Evolutionary conservation across 2,888 invertebrate genomes (phyloP), one percentile per base, ranked within the genome.

Genomic region (Tridacna crocea): DNA sequence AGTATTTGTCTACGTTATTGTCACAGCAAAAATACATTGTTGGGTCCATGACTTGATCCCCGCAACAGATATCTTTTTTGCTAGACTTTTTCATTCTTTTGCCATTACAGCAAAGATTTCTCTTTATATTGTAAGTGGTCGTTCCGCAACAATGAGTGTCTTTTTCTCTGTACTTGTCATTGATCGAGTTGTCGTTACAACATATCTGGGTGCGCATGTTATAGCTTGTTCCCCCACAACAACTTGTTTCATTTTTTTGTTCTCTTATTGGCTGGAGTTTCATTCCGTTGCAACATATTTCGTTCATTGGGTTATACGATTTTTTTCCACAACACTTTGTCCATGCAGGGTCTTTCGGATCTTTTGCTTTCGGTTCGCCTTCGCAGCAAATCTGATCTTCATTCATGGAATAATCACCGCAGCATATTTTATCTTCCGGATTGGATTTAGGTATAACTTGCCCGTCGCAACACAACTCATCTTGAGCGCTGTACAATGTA

Each of bases 201-300:
- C 84, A 84, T 0, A 78, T 84, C 58, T 80, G 79, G 10, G 66
- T 78, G 51, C 80, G 65, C n/a, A 79, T 65, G 46, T 81, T 80
- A 26, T 81, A 84, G 15, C 79, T 79, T 13, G 22, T 60, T 11
- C 75, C 60, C 26, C 81, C 80, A 55, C 84, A 84, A 70, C 84
- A 84, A 47, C 24, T 51, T 0, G 70, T 70, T 13, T 51, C 51
- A n/a, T 70, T 70, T 24, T 51, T 48, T 22, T 51, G 70, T 17
- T 51, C 51, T 2, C 22, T 51, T 47, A 70, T 17, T 17, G 70
- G 55, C 26, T 70, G 51, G 8, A 70, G 24, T 22, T 22, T 70
- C 51, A 75, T 51, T 8, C 84, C 84, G 55, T 81, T 81, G 48
- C 84, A 84, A 55, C 84, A 84, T n/a, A 80, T 81, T 8, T 81